Base-by-base conservation (phyloP, 2,888 invertebrate genomes). In the Apodemia hepburni region DNA sequence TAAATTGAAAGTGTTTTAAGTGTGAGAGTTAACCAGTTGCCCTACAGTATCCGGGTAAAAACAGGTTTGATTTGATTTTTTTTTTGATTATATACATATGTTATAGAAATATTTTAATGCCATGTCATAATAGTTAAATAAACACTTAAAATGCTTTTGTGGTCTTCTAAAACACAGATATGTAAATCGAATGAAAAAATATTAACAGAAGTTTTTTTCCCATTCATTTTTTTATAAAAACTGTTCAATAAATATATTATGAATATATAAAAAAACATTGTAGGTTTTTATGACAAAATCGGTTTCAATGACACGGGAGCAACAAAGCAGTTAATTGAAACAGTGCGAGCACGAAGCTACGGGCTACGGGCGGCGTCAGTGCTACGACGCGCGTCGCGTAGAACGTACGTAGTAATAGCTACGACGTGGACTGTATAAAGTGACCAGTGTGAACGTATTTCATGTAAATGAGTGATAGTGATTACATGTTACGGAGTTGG, bases 301-400 rank as follows among this genome's bases (percentile, higher is more conserved):
- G 73, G 74, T 72, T 69, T 71, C 75, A 75, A 74, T 81, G 77
- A 79, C 77, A 78, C 73, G 74, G 76, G 80, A 71, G 83, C 85
- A 85, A 84, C 87, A 88, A 85, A 84, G 81, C 85, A 85, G 84
- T 85, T 88, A 85, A 89, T 88, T 87, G 87, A 84, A 85, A 86
- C 78, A 78, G 76, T 75, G 79, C 73, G 75, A 75, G 74, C 73
- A 75, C 71, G 74, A 75, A 70, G 72, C 76, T 74, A 72, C 77
- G 70, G 64, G 64, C 70, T 68, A 65, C 68, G 69, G 66, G 68
- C 74, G 75, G 79, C 84, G 86, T 76, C 88, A 91, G 90, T 90
- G 83, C 87, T 87, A 85, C 88, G 86, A 74, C 75, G 80, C 76
- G 75, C 85, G 84, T 74, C 87, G 88, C 83, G 87, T 87, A 83